Evolutionary conservation across 2,888 invertebrate genomes (phyloP).

Genomic region (Aspidiotus destructor): DNA sequence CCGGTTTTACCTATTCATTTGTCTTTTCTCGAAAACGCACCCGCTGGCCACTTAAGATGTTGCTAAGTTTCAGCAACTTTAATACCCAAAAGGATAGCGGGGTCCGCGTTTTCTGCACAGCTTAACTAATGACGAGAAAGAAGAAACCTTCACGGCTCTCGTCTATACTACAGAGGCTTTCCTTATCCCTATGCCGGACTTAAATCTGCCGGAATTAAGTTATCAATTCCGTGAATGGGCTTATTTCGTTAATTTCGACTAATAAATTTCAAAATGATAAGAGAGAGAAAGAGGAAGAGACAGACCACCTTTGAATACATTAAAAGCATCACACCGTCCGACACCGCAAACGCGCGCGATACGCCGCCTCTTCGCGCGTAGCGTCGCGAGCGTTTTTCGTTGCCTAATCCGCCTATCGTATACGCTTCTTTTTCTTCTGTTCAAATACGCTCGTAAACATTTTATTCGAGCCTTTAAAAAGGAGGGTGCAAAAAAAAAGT

Average conservation of each 20-base stretch:
- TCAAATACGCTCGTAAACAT: too few species aligned
- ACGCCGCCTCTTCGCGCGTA: too few species aligned
- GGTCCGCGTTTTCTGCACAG: constrained; percentile 12
- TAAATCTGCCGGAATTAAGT: constrained; percentile 32
- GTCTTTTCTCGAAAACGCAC: constrained; percentile 19
- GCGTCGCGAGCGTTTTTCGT: too few species aligned
- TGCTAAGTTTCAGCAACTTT: constrained; percentile 31
- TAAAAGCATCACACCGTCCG: background rate
- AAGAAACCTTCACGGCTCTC: too few species aligned
- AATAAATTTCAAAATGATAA: constrained; percentile 33
- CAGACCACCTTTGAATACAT: background rate
- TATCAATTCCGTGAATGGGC: constrained; percentile 31
- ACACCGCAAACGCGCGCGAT: too few species aligned
- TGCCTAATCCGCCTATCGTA: too few species aligned
- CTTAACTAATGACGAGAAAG: constrained; percentile 33
- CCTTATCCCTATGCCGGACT: constrained; percentile 31
- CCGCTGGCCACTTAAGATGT: constrained; percentile 31
- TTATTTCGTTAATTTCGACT: constrained; percentile 32
- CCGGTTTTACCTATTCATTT: constrained; percentile 27
- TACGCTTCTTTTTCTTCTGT: too few species aligned
- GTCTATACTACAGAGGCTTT: constrained; percentile 16
- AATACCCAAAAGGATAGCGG: constrained; percentile 32
- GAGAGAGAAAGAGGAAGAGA: constrained; percentile 7
- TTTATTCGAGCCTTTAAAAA: too few species aligned
- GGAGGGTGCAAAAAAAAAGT: too few species aligned